Evolutionary conservation across 2,888 invertebrate species (phyloP).

Genomic region (Drosophila macrospina): DNA sequence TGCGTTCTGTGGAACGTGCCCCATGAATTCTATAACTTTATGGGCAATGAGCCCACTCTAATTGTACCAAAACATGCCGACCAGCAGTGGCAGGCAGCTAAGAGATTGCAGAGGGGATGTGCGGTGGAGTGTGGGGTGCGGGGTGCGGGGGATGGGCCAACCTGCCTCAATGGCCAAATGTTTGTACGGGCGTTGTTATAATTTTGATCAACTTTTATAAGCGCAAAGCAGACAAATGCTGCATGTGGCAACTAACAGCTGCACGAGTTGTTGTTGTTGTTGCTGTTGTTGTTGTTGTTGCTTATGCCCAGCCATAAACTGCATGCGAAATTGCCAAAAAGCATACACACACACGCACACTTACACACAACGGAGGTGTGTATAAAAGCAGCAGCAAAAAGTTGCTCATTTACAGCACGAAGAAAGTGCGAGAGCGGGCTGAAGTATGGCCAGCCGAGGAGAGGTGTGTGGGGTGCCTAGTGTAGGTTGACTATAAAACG

Average conservation of each 20-base stretch:
- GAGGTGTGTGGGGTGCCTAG: not conserved
- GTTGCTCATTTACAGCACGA: conserved; percentile 71
- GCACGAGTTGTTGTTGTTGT: conserved; percentile 53
- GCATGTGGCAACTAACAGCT: conserved; percentile 64
- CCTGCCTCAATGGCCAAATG: conserved; percentile 61
- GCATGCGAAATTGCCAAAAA: conserved; percentile 76
- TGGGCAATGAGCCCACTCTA: conserved; percentile 74
- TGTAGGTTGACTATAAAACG: conserved; percentile 66
- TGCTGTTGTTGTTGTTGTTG: conserved; percentile 40
- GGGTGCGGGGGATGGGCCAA: not conserved
- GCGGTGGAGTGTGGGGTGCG: not conserved
- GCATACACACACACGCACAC: conserved; percentile 51
- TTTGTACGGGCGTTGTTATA: conserved; percentile 66
- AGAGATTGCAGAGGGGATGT: not conserved
- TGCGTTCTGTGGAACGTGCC: conserved; percentile 64
- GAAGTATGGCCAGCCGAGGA: not conserved
- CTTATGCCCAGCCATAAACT: conserved; percentile 71
- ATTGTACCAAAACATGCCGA: conserved; percentile 56
- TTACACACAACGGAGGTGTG: conserved; percentile 29
- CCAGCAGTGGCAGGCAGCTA: not conserved
- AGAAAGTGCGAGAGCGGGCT: conserved; percentile 8
- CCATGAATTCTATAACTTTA: conserved; percentile 79
- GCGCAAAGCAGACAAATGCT: conserved; percentile 36
- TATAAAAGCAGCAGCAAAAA: conserved; percentile 50
- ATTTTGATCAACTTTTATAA: conserved; percentile 80